Conservation (phyloP, 2,888 invertebrate genomes). For the Drosophila helvetica region DNA sequence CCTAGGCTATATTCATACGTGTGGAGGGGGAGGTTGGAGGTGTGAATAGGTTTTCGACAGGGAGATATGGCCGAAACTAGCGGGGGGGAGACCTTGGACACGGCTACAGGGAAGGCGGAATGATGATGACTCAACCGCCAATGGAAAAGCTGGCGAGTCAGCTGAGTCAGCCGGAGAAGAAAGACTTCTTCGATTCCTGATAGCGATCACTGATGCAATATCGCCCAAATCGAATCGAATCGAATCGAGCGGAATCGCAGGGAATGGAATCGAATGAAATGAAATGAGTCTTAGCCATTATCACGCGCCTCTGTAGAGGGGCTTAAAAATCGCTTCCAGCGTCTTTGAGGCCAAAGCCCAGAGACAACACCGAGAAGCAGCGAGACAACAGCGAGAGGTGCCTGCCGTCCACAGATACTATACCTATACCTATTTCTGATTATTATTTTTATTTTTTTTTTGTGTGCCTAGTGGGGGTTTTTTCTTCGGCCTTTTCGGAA, state of each 20-base stretch:
- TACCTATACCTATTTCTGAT: background rate
- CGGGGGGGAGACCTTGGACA: background rate
- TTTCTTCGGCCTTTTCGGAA: conserved; percentile 1
- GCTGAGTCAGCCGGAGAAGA: conserved; percentile 30
- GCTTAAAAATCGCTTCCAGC: conserved; percentile 78
- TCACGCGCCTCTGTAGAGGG: conserved; percentile 62
- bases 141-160: background rate
- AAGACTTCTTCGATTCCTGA: conserved; percentile 16
- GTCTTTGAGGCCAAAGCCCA: conserved; percentile 66
- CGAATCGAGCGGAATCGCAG: conserved; percentile 3
- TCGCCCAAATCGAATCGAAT: conserved; percentile 10
- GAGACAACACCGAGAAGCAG: conserved; percentile 37
- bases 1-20: background rate
- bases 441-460: background rate
- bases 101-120: conserved; percentile 20
- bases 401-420: conserved; percentile 7
- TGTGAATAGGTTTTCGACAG: conserved; percentile 26
- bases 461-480: background rate
- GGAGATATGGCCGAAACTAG: conserved; percentile 18
- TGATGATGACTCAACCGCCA: conserved; percentile 1
- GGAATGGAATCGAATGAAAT: background rate
- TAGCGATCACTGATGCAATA: conserved; percentile 44
- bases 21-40: conserved; percentile 9
- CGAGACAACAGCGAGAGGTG: background rate
- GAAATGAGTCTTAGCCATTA: conserved; percentile 25